Percentiles rank a stretch among this genome's conserved stretches.
Conservation (phyloP, 2,888 invertebrate genomes). For the Scrobipalpa atriplicella region DNA sequence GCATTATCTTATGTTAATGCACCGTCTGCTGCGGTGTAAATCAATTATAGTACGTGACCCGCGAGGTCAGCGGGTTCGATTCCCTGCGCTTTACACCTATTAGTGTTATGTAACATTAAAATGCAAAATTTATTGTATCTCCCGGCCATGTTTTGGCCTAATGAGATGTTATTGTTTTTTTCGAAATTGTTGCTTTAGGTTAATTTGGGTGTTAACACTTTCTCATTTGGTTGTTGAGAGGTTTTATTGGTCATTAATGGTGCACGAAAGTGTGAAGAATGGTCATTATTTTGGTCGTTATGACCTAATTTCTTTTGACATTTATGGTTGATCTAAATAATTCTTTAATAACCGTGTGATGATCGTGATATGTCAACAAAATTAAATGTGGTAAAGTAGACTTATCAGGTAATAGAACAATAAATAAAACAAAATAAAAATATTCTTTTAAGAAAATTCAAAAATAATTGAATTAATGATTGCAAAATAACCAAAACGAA, state of each 20-base stretch:
- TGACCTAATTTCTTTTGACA: constrained; percentile 7
- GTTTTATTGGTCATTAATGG: constrained; percentile 22
- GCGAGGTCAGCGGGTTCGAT: constrained; percentile 64
- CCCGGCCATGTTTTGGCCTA: constrained; percentile 33
- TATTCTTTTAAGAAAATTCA: not conserved
- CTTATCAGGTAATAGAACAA: too few relatives aligned
- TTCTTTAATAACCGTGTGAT: not conserved
- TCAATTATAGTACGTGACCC: constrained; percentile 79
- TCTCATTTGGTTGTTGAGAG: constrained; percentile 22
- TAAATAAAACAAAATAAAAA: too few relatives aligned
- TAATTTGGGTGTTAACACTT: constrained; percentile 21
- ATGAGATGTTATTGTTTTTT: constrained; percentile 33
- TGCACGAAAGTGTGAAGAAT: constrained; percentile 16
- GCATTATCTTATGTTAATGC: constrained; percentile 81
- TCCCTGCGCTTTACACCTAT: constrained; percentile 64
- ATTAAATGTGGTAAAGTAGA: too few relatives aligned
- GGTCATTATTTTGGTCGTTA: not conserved
- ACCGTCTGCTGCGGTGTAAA: constrained; percentile 72
- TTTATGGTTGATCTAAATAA: not conserved
- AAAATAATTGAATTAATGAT: not conserved
- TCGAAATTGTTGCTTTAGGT: constrained; percentile 23
- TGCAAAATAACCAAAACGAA: constrained; percentile 2
- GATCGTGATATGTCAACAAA: too few relatives aligned
- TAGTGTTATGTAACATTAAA: constrained; percentile 57
- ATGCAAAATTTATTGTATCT: constrained; percentile 39